Evolutionary conservation across 2,888 invertebrate species (phyloP).

Genomic region (Oscheius sp.): DNA sequence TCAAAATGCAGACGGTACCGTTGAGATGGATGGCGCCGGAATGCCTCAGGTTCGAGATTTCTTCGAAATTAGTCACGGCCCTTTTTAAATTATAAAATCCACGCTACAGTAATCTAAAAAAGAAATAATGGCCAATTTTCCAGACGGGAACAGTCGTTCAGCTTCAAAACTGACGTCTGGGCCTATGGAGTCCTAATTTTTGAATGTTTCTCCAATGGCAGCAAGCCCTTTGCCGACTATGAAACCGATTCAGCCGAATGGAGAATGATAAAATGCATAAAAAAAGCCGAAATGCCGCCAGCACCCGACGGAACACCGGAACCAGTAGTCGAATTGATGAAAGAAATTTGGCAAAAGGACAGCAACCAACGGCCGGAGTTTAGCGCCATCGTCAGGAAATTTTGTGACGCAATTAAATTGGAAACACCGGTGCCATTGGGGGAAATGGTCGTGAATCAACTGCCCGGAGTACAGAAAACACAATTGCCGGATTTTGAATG

Average conservation of each 20-base stretch:
- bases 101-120: too few relatives aligned
- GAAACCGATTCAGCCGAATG: neutral
- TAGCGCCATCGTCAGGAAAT: neutral
- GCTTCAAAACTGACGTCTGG: slow-evolving; percentile 61
- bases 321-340: neutral
- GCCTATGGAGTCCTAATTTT: slow-evolving; percentile 59
- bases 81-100: too few relatives aligned
- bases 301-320: slow-evolving; percentile 5
- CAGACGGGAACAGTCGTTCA: slow-evolving; percentile 49
- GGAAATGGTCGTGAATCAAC: neutral
- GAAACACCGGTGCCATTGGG: neutral
- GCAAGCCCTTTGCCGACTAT: slow-evolving; percentile 13
- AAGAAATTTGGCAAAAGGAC: slow-evolving; percentile 5
- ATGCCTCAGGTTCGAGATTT: neutral
- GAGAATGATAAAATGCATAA: slow-evolving; percentile 1
- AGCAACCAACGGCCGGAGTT: neutral
- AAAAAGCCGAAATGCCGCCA: slow-evolving; percentile 10
- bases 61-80: too few relatives aligned
- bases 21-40: slow-evolving; percentile 64
- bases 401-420: neutral
- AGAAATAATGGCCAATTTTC: too few relatives aligned
- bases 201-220: slow-evolving; percentile 52
- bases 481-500: neutral
- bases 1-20: slow-evolving; percentile 9
- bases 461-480: neutral